Percentiles rank a stretch among this genome's conserved stretches.
These are phyloP conservation scores for Calosoma granatense DNA, from an alignment of 1,140 invertebrate species.

Conservation along the genomic window DNA sequence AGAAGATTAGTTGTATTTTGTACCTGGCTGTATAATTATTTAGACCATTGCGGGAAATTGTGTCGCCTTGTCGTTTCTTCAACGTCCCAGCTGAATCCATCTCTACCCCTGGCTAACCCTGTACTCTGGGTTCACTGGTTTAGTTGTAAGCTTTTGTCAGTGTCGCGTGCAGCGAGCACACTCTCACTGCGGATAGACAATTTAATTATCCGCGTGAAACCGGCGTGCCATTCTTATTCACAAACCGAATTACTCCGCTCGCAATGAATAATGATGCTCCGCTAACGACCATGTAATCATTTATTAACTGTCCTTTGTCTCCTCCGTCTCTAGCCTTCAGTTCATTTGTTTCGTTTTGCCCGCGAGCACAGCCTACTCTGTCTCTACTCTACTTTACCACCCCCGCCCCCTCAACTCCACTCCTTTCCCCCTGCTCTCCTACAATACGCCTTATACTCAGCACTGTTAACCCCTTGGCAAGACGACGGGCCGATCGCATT, in stretches of 20 bases:
- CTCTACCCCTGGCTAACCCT: no score
- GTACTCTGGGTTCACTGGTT: no score
- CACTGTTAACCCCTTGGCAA: no score
- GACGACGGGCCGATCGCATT: no score
- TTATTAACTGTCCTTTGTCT: constrained; percentile 15
- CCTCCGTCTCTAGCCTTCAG: background rate
- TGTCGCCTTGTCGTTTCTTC: no score
- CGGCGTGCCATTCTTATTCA: constrained; percentile 11
- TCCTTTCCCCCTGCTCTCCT: background rate
- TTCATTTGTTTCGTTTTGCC: constrained; percentile 9
- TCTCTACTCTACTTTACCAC: background rate
- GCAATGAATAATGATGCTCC: constrained; percentile 16
- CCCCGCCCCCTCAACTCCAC: background rate
- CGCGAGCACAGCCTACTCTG: background rate
- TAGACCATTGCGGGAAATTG: no score
- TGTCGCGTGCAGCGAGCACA: background rate
- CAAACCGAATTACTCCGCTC: constrained; percentile 13
- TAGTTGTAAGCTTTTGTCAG: background rate
- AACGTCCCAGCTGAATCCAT: no score
- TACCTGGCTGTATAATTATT: no score
- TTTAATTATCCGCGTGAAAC: constrained; percentile 15
- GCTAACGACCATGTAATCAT: constrained; percentile 18
- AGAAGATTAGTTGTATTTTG: no score
- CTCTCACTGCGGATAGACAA: background rate
- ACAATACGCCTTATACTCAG: background rate